Conservation (phyloP, 2,888 invertebrate genomes). For the Ashinkailepas kermadecensis region DNA sequence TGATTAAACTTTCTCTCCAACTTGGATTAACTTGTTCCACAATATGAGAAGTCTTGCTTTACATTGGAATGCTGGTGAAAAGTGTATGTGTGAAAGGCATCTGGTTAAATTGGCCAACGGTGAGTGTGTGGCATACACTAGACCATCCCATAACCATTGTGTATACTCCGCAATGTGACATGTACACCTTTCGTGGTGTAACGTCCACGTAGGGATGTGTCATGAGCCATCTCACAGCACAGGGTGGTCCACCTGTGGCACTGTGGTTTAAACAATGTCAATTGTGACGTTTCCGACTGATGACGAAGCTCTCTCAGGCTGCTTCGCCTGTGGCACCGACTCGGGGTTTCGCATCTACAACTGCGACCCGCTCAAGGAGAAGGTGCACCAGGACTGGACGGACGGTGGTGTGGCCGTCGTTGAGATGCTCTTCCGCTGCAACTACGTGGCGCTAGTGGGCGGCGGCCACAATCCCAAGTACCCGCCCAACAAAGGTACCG, state of each 20-base stretch:
- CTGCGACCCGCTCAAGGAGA: slow-evolving; percentile 94
- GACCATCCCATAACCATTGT: too few species aligned
- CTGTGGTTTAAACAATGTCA: neutral
- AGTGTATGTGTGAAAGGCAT: too few species aligned
- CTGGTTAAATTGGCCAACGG: too few species aligned
- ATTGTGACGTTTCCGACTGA: neutral
- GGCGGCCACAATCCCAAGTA: slow-evolving; percentile 87
- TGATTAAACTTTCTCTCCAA: too few species aligned
- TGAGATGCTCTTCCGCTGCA: slow-evolving; percentile 96
- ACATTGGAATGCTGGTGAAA: too few species aligned
- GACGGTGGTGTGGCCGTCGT: slow-evolving; percentile 90
- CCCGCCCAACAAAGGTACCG: slow-evolving; percentile 73
- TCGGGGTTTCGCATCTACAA: slow-evolving; percentile 95
- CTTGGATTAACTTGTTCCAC: too few species aligned
- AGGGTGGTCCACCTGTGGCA: neutral
- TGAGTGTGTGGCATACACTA: too few species aligned
- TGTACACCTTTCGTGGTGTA: too few species aligned
- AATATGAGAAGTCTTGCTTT: too few species aligned
- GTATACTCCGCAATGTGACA: too few species aligned
- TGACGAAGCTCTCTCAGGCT: slow-evolving; percentile 56
- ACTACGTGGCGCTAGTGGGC: slow-evolving; percentile 91
- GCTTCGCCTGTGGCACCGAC: slow-evolving; percentile 95
- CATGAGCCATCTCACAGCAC: too few species aligned
- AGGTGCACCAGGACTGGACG: slow-evolving; percentile 86
- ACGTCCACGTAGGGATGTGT: neutral